Evolutionary conservation across 2,113 vertebrate genomes (phyloP).

Genomic region (Corythornis vintsioides): DNA sequence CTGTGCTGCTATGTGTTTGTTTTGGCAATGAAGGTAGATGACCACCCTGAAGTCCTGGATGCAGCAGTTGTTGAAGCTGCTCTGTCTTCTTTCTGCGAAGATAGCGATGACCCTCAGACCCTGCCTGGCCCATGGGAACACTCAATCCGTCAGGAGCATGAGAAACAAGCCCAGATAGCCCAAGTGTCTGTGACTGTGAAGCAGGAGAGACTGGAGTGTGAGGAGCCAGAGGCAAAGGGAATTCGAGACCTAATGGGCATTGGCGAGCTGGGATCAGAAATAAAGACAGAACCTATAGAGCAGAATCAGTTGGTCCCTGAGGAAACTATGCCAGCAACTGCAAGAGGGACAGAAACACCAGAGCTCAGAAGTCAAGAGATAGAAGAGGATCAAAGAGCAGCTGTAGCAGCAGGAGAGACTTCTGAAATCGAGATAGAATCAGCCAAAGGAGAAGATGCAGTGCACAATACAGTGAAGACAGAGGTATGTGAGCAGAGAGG

Average conservation of each 20-base stretch:
- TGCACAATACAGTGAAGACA: slow-evolving; percentile 72
- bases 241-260: slow-evolving; percentile 77
- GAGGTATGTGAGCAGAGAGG: slow-evolving; percentile 73
- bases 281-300: slow-evolving; percentile 78
- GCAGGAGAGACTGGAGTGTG: slow-evolving; percentile 78
- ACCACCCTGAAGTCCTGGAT: slow-evolving; percentile 93
- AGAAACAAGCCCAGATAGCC: slow-evolving; percentile 73
- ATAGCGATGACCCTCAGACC: slow-evolving; percentile 88
- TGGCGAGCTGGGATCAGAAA: slow-evolving; percentile 72
- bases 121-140: slow-evolving; percentile 92
- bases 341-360: slow-evolving; percentile 68
- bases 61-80: slow-evolving; percentile 96
- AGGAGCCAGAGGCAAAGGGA: slow-evolving; percentile 78
- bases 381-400: slow-evolving; percentile 69
- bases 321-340: slow-evolving; percentile 47
- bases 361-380: slow-evolving; percentile 74
- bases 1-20: slow-evolving; percentile 27
- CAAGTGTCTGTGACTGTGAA: slow-evolving; percentile 79
- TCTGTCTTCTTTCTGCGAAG: slow-evolving; percentile 91
- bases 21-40: slow-evolving; percentile 84
- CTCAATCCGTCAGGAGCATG: slow-evolving; percentile 77
- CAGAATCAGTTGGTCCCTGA: slow-evolving; percentile 68
- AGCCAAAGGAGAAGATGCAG: slow-evolving; percentile 64
- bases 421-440: slow-evolving; percentile 69
- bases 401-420: slow-evolving; percentile 60